Conservation (phyloP, 2,888 invertebrate species). For the Lithophane socia region DNA sequence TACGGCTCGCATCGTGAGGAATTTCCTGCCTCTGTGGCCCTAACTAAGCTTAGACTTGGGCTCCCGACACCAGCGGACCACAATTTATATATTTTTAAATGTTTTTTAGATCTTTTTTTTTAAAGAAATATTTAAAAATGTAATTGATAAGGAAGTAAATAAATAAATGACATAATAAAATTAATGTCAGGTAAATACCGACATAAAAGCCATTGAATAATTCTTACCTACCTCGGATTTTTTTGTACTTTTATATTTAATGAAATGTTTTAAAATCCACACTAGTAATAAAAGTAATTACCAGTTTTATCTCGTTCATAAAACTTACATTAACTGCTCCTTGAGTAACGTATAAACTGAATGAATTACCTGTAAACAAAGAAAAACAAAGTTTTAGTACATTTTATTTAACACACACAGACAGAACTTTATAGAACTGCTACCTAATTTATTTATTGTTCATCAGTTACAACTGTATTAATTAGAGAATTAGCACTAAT, state of each 20-base stretch:
- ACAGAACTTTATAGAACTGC: background rate
- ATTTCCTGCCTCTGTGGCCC: no score
- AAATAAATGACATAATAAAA: background rate
- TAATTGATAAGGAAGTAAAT: no score
- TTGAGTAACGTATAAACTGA: constrained; percentile 21
- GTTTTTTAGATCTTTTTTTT: no score
- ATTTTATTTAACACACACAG: background rate
- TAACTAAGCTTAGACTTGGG: no score
- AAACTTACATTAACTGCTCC: constrained; percentile 19
- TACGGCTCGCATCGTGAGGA: no score
- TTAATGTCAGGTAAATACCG: background rate
- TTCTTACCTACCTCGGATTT: background rate
- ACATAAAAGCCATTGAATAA: background rate
- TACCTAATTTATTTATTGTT: background rate
- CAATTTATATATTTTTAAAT: no score
- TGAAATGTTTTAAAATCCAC: constrained; percentile 15
- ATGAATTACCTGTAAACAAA: constrained; percentile 60
- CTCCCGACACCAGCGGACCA: no score
- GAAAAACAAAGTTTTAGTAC: constrained; percentile 29
- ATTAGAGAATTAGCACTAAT: background rate
- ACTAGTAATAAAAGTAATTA: constrained; percentile 39
- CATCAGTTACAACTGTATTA: background rate
- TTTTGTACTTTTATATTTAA: constrained; percentile 11
- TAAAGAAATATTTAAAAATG: no score
- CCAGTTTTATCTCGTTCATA: constrained; percentile 35